Evolutionary conservation across 2,113 vertebrate genomes (phyloP), one percentile per base, ranked within the genome.

Genomic region (Xiphias gladius): DNA sequence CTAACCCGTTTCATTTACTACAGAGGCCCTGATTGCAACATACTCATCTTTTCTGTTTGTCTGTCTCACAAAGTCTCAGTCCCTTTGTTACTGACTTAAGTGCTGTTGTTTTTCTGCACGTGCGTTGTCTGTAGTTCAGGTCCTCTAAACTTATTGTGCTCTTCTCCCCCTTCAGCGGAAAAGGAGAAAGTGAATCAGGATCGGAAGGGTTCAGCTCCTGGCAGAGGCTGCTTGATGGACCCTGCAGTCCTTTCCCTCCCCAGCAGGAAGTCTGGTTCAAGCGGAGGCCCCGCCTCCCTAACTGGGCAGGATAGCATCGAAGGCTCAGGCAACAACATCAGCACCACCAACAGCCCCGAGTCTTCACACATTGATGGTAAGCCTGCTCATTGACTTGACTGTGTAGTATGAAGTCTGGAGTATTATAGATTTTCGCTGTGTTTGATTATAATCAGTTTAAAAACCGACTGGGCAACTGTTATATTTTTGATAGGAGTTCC

Each of bases 361-460:
- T 79, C 80, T 58, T 48, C 88, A 1, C 91, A 94, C 59, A 84
- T 14, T 3, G 96, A 96, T 10, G 95, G 96, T 96, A 82, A 91
- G 90, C 43, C 20, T 41, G 11, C 3, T 39, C 17, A 57, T 24
- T 32, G 30, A 70, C 20, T 19, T 35, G 17, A 59, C 58, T 50
- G 28, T 58, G 39, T 57, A 57, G 10, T 26, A 19, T 35, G 6
- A n/a, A 46, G 14, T 13, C 54, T 57, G 52, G 52, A 55, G 52
- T 19, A 5, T 50, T 5, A 50, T 20, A 20, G 46, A 19, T 50
- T 55, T 55, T 55, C 24, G 24, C n/a, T 26, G 12, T 57, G 11
- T 57, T 8, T 57, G 26, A 57, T 13, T 19, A 7, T 28, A 30
- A 59, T 28, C n/a, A 24, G 12, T 13, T 57, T 11, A 57, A 24